Conservation (phyloP, 2,888 invertebrate genomes). For the Erebia palarica region DNA sequence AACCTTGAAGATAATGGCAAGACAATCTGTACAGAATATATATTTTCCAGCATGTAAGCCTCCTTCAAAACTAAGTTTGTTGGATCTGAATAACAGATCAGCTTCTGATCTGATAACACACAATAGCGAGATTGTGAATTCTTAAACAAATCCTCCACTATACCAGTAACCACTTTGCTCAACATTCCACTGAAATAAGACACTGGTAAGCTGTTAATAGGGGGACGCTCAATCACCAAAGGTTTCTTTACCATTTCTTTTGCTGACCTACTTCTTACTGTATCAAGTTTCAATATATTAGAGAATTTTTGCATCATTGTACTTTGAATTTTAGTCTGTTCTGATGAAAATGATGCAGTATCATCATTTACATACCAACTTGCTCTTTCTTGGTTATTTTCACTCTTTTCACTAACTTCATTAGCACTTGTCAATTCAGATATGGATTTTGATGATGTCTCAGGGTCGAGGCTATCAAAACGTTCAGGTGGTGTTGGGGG, state of each 20-base stretch:
- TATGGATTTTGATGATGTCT: slow-evolving; percentile 52
- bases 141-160: slow-evolving; percentile 88
- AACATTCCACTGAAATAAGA: slow-evolving; percentile 84
- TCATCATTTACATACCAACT: slow-evolving; percentile 68
- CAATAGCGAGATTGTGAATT: slow-evolving; percentile 89
- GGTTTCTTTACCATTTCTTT: slow-evolving; percentile 55
- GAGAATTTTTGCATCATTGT: slow-evolving; percentile 71
- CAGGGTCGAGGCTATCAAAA: slow-evolving; percentile 83
- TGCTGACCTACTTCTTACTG: slow-evolving; percentile 61
- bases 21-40: slow-evolving; percentile 85
- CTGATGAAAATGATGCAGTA: slow-evolving; percentile 45
- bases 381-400: slow-evolving; percentile 36
- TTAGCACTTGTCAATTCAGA: slow-evolving; percentile 44
- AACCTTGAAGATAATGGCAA: slow-evolving; percentile 78
- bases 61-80: slow-evolving; percentile 87
- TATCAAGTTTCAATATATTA: slow-evolving; percentile 77
- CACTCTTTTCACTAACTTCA: slow-evolving; percentile 69
- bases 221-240: slow-evolving; percentile 76
- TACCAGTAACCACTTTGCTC: slow-evolving; percentile 82
- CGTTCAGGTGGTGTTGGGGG: slow-evolving; percentile 85
- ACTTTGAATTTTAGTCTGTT: slow-evolving; percentile 53
- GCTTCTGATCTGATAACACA: slow-evolving; percentile 86
- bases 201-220: slow-evolving; percentile 69
- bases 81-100: slow-evolving; percentile 89
- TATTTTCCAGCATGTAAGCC: slow-evolving; percentile 85